A percentile compares a stretch with the other conserved stretches of the same genome.
These are phyloP conservation scores for Noctua janthe DNA, from an alignment of 2,888 invertebrate genomes.

Conservation along the genomic window DNA sequence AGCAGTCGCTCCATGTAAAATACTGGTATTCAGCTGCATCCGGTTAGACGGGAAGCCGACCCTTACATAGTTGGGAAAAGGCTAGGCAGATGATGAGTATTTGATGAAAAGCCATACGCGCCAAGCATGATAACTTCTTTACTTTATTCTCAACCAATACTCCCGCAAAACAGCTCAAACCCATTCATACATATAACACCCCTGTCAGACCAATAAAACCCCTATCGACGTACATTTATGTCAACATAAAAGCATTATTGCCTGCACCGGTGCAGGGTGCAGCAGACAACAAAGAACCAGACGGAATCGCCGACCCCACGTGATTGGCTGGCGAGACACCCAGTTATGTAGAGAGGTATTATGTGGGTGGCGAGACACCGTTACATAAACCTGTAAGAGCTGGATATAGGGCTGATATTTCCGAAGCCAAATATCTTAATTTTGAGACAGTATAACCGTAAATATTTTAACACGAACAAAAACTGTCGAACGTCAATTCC, in stretches of 20 bases:
- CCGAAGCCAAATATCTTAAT: background rate
- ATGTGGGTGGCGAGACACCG: slow-evolving; percentile 13
- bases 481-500: background rate
- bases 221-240: slow-evolving; percentile 32
- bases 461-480: background rate
- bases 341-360: slow-evolving; percentile 18
- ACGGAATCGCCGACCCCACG: slow-evolving; percentile 41
- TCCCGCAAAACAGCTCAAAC: background rate
- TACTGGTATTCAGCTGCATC: too few species aligned
- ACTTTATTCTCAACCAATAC: slow-evolving; percentile 6
- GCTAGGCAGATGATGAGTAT: too few species aligned
- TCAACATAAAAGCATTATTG: slow-evolving; percentile 46
- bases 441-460: background rate
- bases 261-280: slow-evolving; percentile 43
- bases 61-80: too few species aligned
- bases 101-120: background rate
- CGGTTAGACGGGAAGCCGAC: too few species aligned
- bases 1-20: too few species aligned
- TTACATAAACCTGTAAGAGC: slow-evolving; percentile 17
- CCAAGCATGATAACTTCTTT: background rate
- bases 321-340: slow-evolving; percentile 55
- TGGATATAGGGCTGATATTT: background rate
- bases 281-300: slow-evolving; percentile 71
- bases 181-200: slow-evolving; percentile 3
- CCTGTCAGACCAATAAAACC: slow-evolving; percentile 31